Base-by-base conservation (phyloP, 2,888 invertebrate species). In the Magallana nippona region DNA sequence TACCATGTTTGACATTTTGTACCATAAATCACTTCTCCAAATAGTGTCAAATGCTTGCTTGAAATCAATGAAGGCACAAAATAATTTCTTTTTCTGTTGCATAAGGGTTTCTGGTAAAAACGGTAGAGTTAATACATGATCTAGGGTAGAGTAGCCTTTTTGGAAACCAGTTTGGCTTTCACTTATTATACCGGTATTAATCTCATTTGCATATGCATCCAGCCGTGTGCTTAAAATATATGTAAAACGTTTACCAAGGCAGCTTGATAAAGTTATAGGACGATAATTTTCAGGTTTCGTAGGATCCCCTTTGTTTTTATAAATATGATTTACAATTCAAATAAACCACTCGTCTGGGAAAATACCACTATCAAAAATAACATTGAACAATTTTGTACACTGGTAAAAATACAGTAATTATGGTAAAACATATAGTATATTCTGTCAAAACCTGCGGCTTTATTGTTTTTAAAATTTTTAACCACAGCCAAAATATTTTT, bases 401-500 rank as follows among this genome's bases (percentile, higher is more conserved):
- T n/a, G 58, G 58, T 13, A 58, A 58, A 58, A n/a, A 58, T 58
- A 58, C n/a, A n/a, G 58, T n/a, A 58, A n/a, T n/a, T n/a, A 58
- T 58, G 5, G 58, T 58, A 58, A 3, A 58, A 58, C 58, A 58
- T 3, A 32, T 32, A 5, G 0, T 15, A 8, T 58, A 15, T 58
- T 58, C 58, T 5, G 13, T 58, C n/a, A 58, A 58, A 15, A 58
- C 58, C 13, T 58, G 32, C 32, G 2, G 32, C 32, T 32, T 32
- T n/a, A n/a, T n/a, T n/a, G n/a, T n/a, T n/a, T n/a, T n/a, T n/a
- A n/a, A n/a, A n/a, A n/a, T 27, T 27, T 27, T 27, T 27, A 27
- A 27, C 27, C 2, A 2, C 27, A 27, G 27, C 27, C 27, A 27
- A 27, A 27, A 27, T 27, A 2, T 27, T 27, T 27, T 27, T 27